Conservation (phyloP, 2,888 invertebrate genomes). For the Bombylius discolor region DNA sequence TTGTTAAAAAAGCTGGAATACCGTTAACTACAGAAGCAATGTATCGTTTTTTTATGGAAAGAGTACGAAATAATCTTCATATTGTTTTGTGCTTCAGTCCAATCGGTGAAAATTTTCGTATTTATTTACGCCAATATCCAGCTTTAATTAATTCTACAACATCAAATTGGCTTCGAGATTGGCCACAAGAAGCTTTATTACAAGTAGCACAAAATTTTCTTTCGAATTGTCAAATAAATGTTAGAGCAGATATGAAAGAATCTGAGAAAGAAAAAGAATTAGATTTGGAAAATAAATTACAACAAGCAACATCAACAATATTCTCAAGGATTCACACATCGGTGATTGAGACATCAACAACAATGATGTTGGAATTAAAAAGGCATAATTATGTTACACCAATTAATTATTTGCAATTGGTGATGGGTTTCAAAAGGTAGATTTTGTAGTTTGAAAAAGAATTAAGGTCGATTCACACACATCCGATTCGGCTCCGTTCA, state of each 20-base stretch:
- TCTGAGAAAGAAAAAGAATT: conserved; percentile 21
- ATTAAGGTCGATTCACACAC: no score
- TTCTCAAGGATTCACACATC: conserved; percentile 75
- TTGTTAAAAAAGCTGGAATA: conserved; percentile 30
- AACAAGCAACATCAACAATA: conserved; percentile 54
- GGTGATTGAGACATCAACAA: conserved; percentile 55
- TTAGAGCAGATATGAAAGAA: conserved; percentile 51
- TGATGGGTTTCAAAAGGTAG: conserved; percentile 69
- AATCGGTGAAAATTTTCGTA: conserved; percentile 68
- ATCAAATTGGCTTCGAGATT: conserved; percentile 81
- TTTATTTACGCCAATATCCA: conserved; percentile 76
- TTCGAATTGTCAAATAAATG: conserved; percentile 54
- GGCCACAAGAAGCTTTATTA: conserved; percentile 79
- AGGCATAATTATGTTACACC: conserved; percentile 81
- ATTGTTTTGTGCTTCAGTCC: conserved; percentile 80
- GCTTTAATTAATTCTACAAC: conserved; percentile 77
- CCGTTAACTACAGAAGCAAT: conserved; percentile 53
- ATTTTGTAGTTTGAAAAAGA: conserved; percentile 14
- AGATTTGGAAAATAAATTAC: conserved; percentile 43
- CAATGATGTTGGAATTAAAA: conserved; percentile 65
- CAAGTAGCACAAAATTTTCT: conserved; percentile 79
- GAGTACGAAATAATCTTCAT: conserved; percentile 63
- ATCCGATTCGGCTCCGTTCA: no score
- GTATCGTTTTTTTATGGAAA: conserved; percentile 62
- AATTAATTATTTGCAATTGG: conserved; percentile 74